Evolutionary conservation across 92 coral and sea anemone species (phyloP).

Genomic region (Epizoanthus stellaris): DNA sequence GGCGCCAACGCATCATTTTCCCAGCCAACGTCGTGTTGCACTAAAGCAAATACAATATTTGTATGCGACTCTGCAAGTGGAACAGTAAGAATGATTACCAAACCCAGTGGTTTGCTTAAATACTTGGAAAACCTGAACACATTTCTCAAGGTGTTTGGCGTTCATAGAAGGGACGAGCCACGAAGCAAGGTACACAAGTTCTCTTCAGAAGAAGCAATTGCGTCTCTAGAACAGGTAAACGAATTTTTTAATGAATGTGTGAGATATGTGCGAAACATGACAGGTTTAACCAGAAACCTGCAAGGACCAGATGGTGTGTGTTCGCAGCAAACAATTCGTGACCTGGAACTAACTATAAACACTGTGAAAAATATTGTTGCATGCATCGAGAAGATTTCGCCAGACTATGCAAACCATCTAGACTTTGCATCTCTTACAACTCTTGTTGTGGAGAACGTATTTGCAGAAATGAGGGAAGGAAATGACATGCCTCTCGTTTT

Average conservation of each 20-base stretch:
- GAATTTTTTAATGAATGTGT: conserved; percentile 10
- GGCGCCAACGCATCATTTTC: conserved; percentile 34
- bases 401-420: conserved; percentile 30
- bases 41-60: conserved; percentile 19
- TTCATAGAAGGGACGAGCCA: conserved; percentile 6
- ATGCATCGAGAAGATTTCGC: conserved; percentile 38
- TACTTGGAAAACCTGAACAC: conserved; percentile 22
- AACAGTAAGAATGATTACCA: conserved; percentile 34
- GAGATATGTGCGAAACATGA: conserved; percentile 19
- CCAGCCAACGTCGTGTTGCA: conserved; percentile 34
- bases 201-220: not conserved
- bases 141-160: conserved; percentile 20
- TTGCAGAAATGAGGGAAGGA: conserved; percentile 41
- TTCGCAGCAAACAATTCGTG: conserved; percentile 44
- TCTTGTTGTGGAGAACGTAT: conserved; percentile 34
- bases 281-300: conserved; percentile 24
- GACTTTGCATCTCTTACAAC: conserved; percentile 44
- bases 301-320: conserved; percentile 56
- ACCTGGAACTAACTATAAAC: conserved; percentile 33
- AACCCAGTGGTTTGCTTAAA: conserved; percentile 24
- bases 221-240: not conserved
- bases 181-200: conserved; percentile 24
- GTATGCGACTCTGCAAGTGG: conserved; percentile 24
- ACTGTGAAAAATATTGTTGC: conserved; percentile 15
- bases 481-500: conserved; percentile 41